A percentile compares a stretch with the other conserved stretches of the same genome.
These are phyloP conservation scores for Andrena minutula DNA, from an alignment of 2,888 invertebrate species.

Conservation along the genomic window DNA sequence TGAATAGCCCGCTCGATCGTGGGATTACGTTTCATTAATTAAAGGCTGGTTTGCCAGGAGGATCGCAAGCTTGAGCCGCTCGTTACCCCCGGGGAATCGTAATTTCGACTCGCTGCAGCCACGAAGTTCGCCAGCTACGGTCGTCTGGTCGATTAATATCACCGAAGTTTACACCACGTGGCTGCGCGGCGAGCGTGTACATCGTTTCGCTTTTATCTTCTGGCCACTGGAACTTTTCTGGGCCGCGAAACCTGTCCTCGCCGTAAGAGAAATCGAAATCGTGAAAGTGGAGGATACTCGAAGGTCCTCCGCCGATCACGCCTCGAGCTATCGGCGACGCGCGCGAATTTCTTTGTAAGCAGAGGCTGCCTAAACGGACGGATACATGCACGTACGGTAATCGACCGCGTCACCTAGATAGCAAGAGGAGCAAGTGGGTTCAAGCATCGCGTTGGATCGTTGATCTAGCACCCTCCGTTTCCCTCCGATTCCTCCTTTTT, in stretches of 20 bases:
- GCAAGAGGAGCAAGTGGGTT: conserved; percentile 16
- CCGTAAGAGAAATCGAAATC: not conserved
- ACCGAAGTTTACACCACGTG: conserved; percentile 37
- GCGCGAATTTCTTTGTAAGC: not conserved
- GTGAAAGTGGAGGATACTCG: no score
- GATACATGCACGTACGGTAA: no score
- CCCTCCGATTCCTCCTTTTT: not conserved
- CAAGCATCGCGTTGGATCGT: conserved; percentile 40
- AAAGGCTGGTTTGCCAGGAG: conserved; percentile 25
- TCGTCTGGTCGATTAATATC: conserved; percentile 43
- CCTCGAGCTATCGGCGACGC: not conserved
- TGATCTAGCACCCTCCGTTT: conserved; percentile 5
- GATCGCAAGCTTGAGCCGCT: not conserved
- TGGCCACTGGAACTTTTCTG: conserved; percentile 16
- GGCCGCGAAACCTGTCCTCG: not conserved
- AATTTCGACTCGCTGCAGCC: conserved; percentile 31
- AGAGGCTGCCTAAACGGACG: not conserved
- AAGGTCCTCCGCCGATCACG: not conserved
- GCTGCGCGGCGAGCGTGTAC: conserved; percentile 33
- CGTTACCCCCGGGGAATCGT: conserved; percentile 33
- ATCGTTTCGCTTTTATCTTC: conserved; percentile 49
- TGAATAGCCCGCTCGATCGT: conserved; percentile 33
- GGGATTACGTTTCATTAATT: conserved; percentile 53
- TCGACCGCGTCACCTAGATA: not conserved
- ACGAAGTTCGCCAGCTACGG: conserved; percentile 18